phyloP scores from a whole-genome alignment of 2,888 invertebrate genomes.

The Drosophila mettleri region DNA sequence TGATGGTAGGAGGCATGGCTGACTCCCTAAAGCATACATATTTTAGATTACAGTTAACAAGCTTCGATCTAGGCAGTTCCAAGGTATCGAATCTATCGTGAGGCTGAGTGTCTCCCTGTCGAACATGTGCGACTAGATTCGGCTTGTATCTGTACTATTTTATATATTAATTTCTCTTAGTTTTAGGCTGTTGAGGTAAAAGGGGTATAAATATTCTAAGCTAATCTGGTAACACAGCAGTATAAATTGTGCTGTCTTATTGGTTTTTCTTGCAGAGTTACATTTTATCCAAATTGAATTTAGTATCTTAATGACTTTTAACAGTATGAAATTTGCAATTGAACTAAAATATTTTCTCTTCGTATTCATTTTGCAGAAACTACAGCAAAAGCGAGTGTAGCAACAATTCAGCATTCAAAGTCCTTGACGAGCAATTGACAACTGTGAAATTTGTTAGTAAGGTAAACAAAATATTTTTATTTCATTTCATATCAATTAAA shows the following conservation, averaged over 20 bases:
- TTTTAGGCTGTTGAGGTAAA: not conserved
- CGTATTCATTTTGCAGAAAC: constrained; percentile 20
- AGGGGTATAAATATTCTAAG: too few relatives aligned
- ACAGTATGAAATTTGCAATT: not conserved
- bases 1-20: not conserved
- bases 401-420: not conserved
- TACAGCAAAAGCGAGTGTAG: constrained; percentile 14
- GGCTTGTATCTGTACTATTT: not conserved
- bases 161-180: not conserved
- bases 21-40: not conserved
- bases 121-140: not conserved
- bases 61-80: not conserved
- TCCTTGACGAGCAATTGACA: constrained; percentile 18
- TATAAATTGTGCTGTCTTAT: too few relatives aligned
- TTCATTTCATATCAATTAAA: not conserved
- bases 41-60: not conserved
- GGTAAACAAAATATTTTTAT: constrained; percentile 14
- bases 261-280: too few relatives aligned
- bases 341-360: constrained; percentile 2
- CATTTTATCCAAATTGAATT: too few relatives aligned
- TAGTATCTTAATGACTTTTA: not conserved
- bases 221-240: too few relatives aligned
- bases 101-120: not conserved
- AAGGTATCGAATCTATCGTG: too few relatives aligned
- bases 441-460: constrained; percentile 17